phyloP scores from a whole-genome alignment of 2,113 vertebrate species.

The Stegastes partitus region DNA sequence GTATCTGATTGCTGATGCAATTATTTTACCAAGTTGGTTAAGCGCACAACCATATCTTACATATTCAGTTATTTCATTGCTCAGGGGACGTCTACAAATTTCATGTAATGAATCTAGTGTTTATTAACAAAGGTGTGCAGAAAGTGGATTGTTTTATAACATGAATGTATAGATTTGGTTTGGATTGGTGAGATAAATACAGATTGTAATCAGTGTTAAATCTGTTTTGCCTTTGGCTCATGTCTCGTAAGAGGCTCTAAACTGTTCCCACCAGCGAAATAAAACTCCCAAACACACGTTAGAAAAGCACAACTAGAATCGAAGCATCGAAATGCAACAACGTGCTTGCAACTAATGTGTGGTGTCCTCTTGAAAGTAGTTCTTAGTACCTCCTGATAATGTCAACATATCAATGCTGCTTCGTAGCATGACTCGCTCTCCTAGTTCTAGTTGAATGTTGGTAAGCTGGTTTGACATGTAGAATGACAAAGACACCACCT shows the following conservation, averaged over 20 bases:
- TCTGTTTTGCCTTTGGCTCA: background rate
- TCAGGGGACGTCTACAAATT: constrained; percentile 26
- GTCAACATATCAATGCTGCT: constrained; percentile 5
- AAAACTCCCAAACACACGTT: background rate
- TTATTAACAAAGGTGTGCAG: constrained; percentile 16
- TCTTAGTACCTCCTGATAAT: constrained; percentile 28
- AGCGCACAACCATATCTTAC: constrained; percentile 24
- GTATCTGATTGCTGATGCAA: constrained; percentile 21
- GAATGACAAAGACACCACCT: constrained; percentile 50
- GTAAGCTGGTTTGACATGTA: constrained; percentile 40
- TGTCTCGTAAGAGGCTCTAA: background rate
- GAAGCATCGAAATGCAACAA: constrained; percentile 9
- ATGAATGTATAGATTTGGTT: constrained; percentile 25
- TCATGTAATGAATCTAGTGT: constrained; percentile 39
- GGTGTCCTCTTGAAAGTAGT: constrained; percentile 52
- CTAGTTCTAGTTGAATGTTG: constrained; percentile 37
- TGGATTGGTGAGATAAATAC: constrained; percentile 47
- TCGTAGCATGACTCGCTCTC: constrained; percentile 16
- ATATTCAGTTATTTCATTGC: constrained; percentile 14
- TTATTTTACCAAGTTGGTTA: constrained; percentile 29
- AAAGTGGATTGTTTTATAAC: background rate
- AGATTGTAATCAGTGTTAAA: constrained; percentile 30
- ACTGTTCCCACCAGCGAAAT: background rate
- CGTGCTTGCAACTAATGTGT: constrained; percentile 29
- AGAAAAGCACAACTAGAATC: constrained; percentile 7